Evolutionary conservation across 2,888 invertebrate genomes (phyloP).

Genomic region (Iphiclides podalirius): DNA sequence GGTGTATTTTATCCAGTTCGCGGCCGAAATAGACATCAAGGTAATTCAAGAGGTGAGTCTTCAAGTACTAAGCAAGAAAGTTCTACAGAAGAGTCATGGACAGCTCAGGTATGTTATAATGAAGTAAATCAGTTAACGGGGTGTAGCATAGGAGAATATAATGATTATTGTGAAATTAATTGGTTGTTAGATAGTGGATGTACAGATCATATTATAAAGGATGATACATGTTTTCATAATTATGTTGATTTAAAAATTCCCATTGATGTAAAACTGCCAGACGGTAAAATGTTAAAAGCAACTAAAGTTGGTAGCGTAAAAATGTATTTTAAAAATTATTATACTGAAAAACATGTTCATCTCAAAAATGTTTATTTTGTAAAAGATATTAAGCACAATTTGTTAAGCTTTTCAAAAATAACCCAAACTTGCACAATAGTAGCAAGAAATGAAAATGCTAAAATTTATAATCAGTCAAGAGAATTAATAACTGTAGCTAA

Average conservation of each 20-base stretch:
- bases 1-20: slow-evolving; percentile 22
- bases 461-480: slow-evolving; percentile 29
- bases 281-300: slow-evolving; percentile 21
- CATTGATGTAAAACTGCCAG: slow-evolving; percentile 20
- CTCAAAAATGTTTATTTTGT: slow-evolving; percentile 31
- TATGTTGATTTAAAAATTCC: slow-evolving; percentile 5
- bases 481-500: slow-evolving; percentile 28
- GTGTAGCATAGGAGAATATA: no score
- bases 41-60: slow-evolving; percentile 26
- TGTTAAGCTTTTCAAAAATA: slow-evolving; percentile 33
- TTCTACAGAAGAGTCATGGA: slow-evolving; percentile 27
- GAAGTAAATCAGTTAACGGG: no score
- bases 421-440: slow-evolving; percentile 27
- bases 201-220: no score
- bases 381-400: slow-evolving; percentile 29
- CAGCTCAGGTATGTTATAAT: slow-evolving; percentile 25
- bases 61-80: not conserved
- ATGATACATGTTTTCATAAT: no score
- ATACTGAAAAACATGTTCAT: slow-evolving; percentile 23
- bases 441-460: slow-evolving; percentile 26
- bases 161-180: no score
- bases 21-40: slow-evolving; percentile 27
- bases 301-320: slow-evolving; percentile 26
- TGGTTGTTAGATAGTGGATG: no score
- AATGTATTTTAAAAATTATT: slow-evolving; percentile 27